A percentile compares a stretch with the other conserved stretches of the same genome.
Conservation (phyloP, 2,888 invertebrate species). For the Sinelater perroti region DNA sequence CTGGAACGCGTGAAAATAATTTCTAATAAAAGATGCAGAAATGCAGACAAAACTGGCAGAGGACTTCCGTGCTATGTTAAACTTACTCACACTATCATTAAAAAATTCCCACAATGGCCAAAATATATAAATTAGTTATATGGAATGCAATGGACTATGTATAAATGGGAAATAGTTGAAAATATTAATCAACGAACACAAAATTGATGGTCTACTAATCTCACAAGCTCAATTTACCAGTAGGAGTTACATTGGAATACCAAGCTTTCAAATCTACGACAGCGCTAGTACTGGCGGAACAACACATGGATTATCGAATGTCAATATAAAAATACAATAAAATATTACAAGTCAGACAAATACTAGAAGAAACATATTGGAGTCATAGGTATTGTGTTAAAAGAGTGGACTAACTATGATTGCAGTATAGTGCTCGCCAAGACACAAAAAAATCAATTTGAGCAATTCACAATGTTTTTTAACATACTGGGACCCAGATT, state of each 20-base stretch:
- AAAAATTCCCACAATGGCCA: neutral
- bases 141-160: neutral
- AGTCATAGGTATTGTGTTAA: neutral
- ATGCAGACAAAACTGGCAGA: neutral
- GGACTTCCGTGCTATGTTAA: neutral
- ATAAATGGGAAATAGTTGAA: neutral
- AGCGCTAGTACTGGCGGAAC: neutral
- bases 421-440: neutral
- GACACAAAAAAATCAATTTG: neutral
- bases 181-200: neutral
- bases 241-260: neutral
- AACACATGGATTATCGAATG: neutral
- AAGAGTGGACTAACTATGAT: neutral
- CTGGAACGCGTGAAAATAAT: no score
- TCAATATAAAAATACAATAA: neutral
- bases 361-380: no score
- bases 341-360: neutral
- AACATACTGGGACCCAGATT: neutral
- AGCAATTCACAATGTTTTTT: no score
- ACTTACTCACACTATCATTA: neutral
- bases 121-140: neutral
- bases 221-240: no score
- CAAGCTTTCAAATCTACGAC: neutral
- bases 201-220: neutral
- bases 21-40: neutral